Base-by-base conservation (phyloP, 1,140 invertebrate species). In the Euschistus heros region DNA sequence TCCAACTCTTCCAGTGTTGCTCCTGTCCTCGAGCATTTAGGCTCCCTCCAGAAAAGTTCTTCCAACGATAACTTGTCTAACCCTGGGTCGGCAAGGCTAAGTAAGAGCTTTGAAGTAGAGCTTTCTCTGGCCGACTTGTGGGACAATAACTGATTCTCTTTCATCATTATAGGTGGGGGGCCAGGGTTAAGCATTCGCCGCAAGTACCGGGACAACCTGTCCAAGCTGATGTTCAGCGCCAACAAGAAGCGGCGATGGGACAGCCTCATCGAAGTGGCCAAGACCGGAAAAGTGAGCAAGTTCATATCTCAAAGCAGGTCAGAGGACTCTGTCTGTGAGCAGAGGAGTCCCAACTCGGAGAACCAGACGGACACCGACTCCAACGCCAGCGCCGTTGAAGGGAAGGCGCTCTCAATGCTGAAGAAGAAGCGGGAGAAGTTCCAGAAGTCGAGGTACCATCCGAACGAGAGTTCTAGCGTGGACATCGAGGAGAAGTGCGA, bases 191-290 rank as follows among this genome's bases (percentile, higher is more conserved):
- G 47, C 47, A 50, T 50, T 20, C 47, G 47, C 47, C 47, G 47
- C 30, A 65, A 68, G 59, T 50, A 65, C 50, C 37, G 62, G 20
- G 65, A 68, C 37, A 64, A 57, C 37, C 52, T 69, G 57, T 61
- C 54, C 54, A 30, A 62, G 20, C 50, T 67, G 14, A 62, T 67
- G 63, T 64, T 66, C 57, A 68, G 66, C 57, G 63, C 73, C 46
- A 75, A 74, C 0, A 71, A 73, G 54, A 81, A 81, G 68, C 75
- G 76, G 64, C 74, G 76, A 4, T 80, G 80, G 81, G 86, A 88
- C 50, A 91, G 88, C 22, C 77, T 92, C 26, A 91, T 91, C 69
- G 88, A 91, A 73, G 89, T 89, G 44, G 88, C 89, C n/a, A 88
- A 86, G 72, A 81, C 83, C 52, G 87, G 86, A 44, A 81, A 84